These are phyloP conservation scores for Dryobota labecula DNA, from an alignment of 2,888 invertebrate species.

Conservation along the genomic window DNA sequence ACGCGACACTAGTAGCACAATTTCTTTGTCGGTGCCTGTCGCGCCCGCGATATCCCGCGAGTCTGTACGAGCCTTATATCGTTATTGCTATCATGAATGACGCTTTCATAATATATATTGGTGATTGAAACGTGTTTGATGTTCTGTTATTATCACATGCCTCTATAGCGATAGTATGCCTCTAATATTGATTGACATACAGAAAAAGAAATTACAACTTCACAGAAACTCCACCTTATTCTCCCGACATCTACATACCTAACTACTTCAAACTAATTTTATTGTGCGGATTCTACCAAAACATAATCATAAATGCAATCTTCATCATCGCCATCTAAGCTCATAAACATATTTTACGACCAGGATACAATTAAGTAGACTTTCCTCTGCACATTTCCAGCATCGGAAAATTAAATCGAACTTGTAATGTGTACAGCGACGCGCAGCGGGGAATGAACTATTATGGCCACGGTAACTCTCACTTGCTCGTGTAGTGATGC, in stretches of 20 bases:
- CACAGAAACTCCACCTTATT: no score
- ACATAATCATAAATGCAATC: constrained; percentile 2
- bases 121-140: not conserved
- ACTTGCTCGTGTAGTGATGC: constrained; percentile 84
- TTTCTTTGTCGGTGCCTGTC: no score
- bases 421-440: constrained; percentile 55
- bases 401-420: constrained; percentile 66
- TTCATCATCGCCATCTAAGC: constrained; percentile 11
- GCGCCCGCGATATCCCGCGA: no score
- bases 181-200: not conserved
- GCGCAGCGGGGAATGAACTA: constrained; percentile 83
- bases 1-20: no score
- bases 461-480: constrained; percentile 85
- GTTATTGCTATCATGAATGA: constrained; percentile 11
- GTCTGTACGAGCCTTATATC: no score
- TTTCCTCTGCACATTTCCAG: constrained; percentile 56
- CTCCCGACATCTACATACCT: not conserved
- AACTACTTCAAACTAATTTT: not conserved
- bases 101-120: constrained; percentile 21
- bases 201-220: not conserved
- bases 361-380: constrained; percentile 45
- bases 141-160: not conserved
- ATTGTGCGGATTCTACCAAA: not conserved
- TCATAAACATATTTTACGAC: constrained; percentile 3
- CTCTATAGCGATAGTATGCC: not conserved